Conservation (phyloP, 1,140 invertebrate species). For the Ruditapes philippinarum region DNA sequence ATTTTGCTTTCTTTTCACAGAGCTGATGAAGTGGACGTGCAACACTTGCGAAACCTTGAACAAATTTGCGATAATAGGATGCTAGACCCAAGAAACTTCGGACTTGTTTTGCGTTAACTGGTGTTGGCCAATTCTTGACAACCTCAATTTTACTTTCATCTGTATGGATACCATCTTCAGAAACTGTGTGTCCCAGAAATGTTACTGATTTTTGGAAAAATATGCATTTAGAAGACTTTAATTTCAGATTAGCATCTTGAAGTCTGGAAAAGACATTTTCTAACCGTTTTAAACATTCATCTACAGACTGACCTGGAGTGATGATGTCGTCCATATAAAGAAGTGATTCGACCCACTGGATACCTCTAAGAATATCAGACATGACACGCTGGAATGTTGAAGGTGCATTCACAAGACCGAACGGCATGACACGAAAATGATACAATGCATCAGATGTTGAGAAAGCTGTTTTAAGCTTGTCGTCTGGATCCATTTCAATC, state of each 20-base stretch:
- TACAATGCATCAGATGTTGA: slow-evolving; percentile 57
- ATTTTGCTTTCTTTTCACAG: not conserved
- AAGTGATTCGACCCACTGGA: not conserved
- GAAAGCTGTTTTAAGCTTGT: slow-evolving; percentile 85
- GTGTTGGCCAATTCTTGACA: slow-evolving; percentile 54
- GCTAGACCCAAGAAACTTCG: slow-evolving; percentile 6
- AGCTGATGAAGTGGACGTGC: slow-evolving; percentile 1
- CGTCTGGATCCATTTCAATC: too few species aligned
- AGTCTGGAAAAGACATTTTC: slow-evolving; percentile 34
- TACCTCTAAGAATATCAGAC: not conserved
- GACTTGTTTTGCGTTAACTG: slow-evolving; percentile 50
- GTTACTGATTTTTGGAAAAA: slow-evolving; percentile 67
- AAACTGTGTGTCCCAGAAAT: too few species aligned
- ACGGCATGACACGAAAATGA: slow-evolving; percentile 71
- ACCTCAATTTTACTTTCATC: slow-evolving; percentile 34
- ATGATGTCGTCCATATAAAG: slow-evolving; percentile 60
- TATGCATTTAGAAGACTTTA: slow-evolving; percentile 58
- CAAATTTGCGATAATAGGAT: not conserved
- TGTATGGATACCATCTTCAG: too few species aligned
- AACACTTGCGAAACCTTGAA: not conserved
- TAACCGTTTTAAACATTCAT: too few species aligned
- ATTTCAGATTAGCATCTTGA: too few species aligned
- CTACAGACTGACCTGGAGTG: too few species aligned
- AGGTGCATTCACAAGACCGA: too few species aligned
- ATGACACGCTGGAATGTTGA: slow-evolving; percentile 48